phyloP scores from a whole-genome alignment of 1,140 invertebrate species.

The Drosophila equinoxialis region DNA sequence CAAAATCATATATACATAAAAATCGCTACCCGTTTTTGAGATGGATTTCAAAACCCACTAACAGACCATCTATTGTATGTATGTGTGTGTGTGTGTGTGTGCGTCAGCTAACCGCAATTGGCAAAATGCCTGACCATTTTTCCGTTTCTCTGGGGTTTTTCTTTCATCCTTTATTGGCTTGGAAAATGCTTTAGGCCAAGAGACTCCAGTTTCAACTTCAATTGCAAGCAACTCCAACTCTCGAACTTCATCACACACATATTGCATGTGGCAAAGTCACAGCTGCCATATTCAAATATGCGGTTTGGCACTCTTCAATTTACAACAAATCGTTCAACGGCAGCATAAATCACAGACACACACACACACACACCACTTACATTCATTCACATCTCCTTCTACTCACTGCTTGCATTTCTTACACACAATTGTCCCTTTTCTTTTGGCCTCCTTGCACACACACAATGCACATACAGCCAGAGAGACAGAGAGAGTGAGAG shows the following conservation, averaged over 20 bases:
- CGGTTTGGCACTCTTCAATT: conserved; percentile 80
- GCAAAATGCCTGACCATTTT: background rate
- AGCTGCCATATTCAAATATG: conserved; percentile 72
- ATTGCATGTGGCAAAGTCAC: conserved; percentile 9
- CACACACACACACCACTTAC: conserved; percentile 21
- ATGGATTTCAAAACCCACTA: background rate
- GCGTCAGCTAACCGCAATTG: background rate
- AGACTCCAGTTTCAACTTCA: conserved; percentile 1
- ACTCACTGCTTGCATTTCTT: conserved; percentile 67
- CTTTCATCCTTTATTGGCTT: conserved; percentile 5
- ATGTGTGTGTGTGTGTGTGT: background rate
- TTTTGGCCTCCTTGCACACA: conserved; percentile 49
- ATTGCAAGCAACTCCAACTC: background rate
- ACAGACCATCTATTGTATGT: background rate
- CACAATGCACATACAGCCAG: conserved; percentile 54
- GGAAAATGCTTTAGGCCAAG: conserved; percentile 7
- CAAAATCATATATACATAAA: too few species aligned
- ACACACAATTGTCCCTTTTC: conserved; percentile 80
- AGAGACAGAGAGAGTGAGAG: background rate
- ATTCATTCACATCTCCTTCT: conserved; percentile 6
- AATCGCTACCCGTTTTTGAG: too few species aligned
- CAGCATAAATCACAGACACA: conserved; percentile 63
- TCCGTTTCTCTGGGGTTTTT: background rate
- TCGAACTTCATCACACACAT: background rate
- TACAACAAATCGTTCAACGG: conserved; percentile 69